Conservation (phyloP, 2,888 invertebrate species). For the Sinohyriopsis cumingii region DNA sequence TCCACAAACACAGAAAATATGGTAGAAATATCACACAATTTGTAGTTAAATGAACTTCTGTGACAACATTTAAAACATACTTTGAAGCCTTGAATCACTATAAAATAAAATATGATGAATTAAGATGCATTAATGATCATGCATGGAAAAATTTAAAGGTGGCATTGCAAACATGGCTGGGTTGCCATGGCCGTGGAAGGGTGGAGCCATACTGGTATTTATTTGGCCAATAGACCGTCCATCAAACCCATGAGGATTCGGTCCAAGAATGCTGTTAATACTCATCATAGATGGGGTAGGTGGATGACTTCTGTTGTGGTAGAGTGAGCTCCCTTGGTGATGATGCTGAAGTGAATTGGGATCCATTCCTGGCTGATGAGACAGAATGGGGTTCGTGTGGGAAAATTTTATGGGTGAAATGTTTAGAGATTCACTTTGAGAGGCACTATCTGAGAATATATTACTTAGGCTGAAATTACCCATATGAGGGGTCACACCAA, state of each 20-base stretch:
- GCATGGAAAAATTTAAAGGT: constrained; percentile 69
- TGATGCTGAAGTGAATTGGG: constrained; percentile 63
- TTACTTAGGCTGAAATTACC: constrained; percentile 69
- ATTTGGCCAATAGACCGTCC: constrained; percentile 59
- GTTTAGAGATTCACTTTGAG: constrained; percentile 61
- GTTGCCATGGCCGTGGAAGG: constrained; percentile 65
- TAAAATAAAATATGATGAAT: too few relatives aligned
- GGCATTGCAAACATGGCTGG: constrained; percentile 67
- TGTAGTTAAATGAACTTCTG: too few relatives aligned
- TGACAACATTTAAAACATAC: too few relatives aligned
- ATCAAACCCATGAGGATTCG: constrained; percentile 70
- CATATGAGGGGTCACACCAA: constrained; percentile 62
- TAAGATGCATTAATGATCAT: constrained; percentile 44
- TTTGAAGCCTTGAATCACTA: too few relatives aligned
- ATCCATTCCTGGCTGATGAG: constrained; percentile 58
- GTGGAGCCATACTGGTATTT: constrained; percentile 63
- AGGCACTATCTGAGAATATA: constrained; percentile 65
- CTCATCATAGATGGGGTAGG: constrained; percentile 65
- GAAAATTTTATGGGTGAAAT: constrained; percentile 71
- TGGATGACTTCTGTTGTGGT: constrained; percentile 65
- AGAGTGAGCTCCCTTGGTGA: constrained; percentile 52
- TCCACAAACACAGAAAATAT: too few relatives aligned
- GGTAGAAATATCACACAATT: too few relatives aligned
- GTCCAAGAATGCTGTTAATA: constrained; percentile 69
- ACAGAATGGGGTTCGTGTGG: constrained; percentile 62